Evolutionary conservation across 2,113 vertebrate genomes (phyloP), one percentile per base, ranked within the genome.

Genomic region (Perognathus longimembris): DNA sequence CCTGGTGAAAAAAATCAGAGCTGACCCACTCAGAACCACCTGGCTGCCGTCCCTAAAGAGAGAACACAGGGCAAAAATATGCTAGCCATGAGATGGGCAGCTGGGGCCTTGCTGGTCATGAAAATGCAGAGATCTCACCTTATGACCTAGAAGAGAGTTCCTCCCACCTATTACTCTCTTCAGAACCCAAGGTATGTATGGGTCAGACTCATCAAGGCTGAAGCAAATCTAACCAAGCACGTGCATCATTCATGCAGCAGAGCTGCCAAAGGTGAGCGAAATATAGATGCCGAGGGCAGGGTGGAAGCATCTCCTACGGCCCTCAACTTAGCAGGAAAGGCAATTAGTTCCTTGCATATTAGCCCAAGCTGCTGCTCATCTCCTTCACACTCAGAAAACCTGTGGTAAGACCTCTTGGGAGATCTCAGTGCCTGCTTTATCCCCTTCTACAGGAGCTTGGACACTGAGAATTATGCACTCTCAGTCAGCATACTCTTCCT

Each of bases 1-100:
- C 77, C 57, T 61, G 20, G 30, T 61, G 59, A 94, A 61, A 50
- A 86, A 88, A 93, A 64, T 38, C 81, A 66, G n/a, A 54, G 34
- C n/a, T 1, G 3, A 61, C 86, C 17, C 77, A 30, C 73, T 77
- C 76, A 81, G 80, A 92, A 54, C 42, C 54, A 79, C 78, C 59
- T 70, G 81, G 38, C 40, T 87, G 36, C 45, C 15, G 5, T 59
- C 69, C 50, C 73, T 94, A 18, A 2, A 74, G 87, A 21, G 77
- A 96, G 50, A 79, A 36, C 20, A 36, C 0, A 30, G 64, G 57
- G 14, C 67, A 94, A 54, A 73, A 34, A 73, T 15, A 59, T 17
- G 63, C 81, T 75, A 38, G 76, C 54, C 0, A 0, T 17, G 18
- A 85, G 45, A 59, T 26, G 9, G 67, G 38, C 45, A n/a, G 34